phyloP scores from a whole-genome alignment of 1,140 invertebrate species.

The Platyura marginata region DNA sequence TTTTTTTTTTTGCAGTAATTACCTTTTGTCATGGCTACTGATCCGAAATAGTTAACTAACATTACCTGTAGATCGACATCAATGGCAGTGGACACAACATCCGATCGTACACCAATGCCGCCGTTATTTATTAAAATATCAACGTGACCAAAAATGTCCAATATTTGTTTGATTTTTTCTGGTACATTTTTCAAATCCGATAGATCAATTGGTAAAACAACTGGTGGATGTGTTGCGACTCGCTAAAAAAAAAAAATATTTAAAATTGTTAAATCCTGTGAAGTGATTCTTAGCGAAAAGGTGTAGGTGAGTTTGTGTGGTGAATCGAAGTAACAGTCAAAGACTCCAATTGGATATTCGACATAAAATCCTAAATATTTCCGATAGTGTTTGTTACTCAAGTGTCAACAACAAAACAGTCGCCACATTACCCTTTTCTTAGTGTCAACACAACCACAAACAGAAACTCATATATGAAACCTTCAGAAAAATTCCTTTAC shows the following conservation, averaged over 20 bases:
- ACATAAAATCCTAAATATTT: too few relatives aligned
- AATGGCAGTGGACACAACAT: conserved; percentile 53
- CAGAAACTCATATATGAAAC: too few relatives aligned
- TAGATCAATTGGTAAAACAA: conserved; percentile 60
- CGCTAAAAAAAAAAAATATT: conserved; percentile 26
- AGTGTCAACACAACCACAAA: too few relatives aligned
- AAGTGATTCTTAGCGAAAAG: background rate
- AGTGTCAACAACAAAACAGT: too few relatives aligned
- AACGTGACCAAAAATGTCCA: conserved; percentile 49
- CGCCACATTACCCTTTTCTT: too few relatives aligned
- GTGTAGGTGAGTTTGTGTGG: too few relatives aligned
- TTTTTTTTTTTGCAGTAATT: too few relatives aligned
- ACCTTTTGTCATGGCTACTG: conserved; percentile 84
- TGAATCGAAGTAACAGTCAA: too few relatives aligned
- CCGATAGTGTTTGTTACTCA: too few relatives aligned
- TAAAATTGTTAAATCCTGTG: background rate
- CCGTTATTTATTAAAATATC: conserved; percentile 91
- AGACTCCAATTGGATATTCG: too few relatives aligned
- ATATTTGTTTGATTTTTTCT: conserved; percentile 38
- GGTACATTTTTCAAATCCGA: conserved; percentile 45
- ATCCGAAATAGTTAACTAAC: conserved; percentile 88
- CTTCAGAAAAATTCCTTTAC: too few relatives aligned
- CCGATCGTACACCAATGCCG: conserved; percentile 68
- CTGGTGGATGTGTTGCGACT: conserved; percentile 44
- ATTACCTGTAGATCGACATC: conserved; percentile 80